Base-by-base conservation (phyloP, 2,888 invertebrate species). In the Tetragonisca angustula region DNA sequence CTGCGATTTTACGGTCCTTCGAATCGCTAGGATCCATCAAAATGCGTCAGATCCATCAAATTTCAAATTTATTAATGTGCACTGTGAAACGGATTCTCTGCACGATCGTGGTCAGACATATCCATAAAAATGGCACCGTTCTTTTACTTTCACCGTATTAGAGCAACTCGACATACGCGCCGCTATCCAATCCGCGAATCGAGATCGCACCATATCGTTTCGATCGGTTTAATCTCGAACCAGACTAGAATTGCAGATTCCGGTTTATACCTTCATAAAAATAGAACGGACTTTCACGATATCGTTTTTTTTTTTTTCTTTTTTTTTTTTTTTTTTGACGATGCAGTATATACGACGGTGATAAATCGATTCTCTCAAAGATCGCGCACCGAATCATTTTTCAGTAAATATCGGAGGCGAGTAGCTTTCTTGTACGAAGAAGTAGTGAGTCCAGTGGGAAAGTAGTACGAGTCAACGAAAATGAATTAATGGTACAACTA, bases 61-160 rank as follows among this genome's bases (percentile, higher is more conserved):
- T 62, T 52, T 68, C 21, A 0, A 2, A 2, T 74, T 52, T 54
- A 65, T 67, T 56, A 72, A 24, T 62, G 50, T 21, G 43, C 0
- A 54, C 21, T 36, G 11, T 62, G n/a, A 0, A 50, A 17, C 19
- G 32, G 17, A 61, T 49, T n/a, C 9, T 21, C 9, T 17, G 36
- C 32, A 56, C 56, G 59, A 78, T 61, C 15, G 54, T 50, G 56
- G 65, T 19, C 43, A 52, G 27, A 50, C 32, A 68, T 43, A 61
- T 52, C 43, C 52, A 21, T 19, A 52, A 24, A 50, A 61, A 67
- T 61, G n/a, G n/a, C 36, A 43, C 13, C 54, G 27, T 27, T 61
- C 70, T 65, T 80, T 80, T 80, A 76, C 52, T 43, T 43, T 17
- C 5, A 43, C 36, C 19, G 52, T 61, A 71, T 76, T 76, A 76